Conservation (phyloP, 1,140 invertebrate species). For the Tetramorium simillimum region DNA sequence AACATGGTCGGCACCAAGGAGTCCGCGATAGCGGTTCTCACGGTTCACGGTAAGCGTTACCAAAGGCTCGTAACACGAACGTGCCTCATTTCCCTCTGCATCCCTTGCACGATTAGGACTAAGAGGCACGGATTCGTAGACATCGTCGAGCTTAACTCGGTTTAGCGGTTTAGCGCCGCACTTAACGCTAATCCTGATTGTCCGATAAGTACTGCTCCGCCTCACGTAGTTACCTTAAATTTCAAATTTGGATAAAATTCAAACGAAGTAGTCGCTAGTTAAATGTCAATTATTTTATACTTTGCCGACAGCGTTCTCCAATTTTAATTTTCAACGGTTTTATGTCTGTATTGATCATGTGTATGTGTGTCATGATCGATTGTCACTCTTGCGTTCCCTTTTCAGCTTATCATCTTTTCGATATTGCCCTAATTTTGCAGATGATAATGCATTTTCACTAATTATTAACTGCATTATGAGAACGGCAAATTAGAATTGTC, state of each 20-base stretch:
- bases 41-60: constrained; percentile 90
- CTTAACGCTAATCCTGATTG: constrained; percentile 14
- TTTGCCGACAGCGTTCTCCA: background rate
- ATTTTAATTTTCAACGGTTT: background rate
- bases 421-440: background rate
- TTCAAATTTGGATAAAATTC: constrained; percentile 11
- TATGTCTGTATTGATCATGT: background rate
- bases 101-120: background rate
- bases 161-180: constrained; percentile 4
- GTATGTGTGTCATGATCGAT: no score
- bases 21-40: constrained; percentile 90
- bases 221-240: background rate
- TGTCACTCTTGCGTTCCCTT: background rate
- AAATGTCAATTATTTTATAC: background rate
- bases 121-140: constrained; percentile 1
- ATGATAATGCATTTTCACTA: background rate
- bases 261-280: background rate
- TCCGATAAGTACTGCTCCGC: background rate
- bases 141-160: background rate
- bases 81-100: background rate
- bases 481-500: background rate
- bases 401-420: background rate
- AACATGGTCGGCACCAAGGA: constrained; percentile 94
- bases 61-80: background rate
- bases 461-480: background rate